Base-by-base conservation (phyloP, 1,140 invertebrate genomes). In the Danaus melanippus region DNA sequence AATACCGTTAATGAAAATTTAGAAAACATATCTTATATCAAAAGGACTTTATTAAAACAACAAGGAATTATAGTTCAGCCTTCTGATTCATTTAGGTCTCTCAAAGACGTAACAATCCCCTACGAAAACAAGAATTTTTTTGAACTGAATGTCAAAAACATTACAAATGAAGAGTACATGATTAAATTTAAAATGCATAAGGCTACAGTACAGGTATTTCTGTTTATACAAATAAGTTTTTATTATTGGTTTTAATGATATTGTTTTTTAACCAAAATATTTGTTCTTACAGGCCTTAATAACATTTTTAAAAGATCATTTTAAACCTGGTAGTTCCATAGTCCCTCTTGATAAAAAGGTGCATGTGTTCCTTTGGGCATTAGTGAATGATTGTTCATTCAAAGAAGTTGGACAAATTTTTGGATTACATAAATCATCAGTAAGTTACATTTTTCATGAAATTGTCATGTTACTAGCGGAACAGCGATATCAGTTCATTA, bases 331-430 rank as follows among this genome's bases (percentile, higher is more conserved):
- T 10, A 64, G 44, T 46, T 73, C 61, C 15, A 56, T 64, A 48
- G 60, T 83, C 3, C 61, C 74, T 8, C 54, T 86, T 15, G 77
- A 79, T 47, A 86, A 84, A 60, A 86, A 84, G 59, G 71, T 84
- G 5, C 79, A 84, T 65, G 65, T 86, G 12, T 86, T 86, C 57
- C 51, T 86, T 42, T 84, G 74, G 71, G 51, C 78, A 9, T 21
- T 86, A 43, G 71, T 69, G 32, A 79, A 62, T 74, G 68, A 79
- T 60, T 59, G 55, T 21, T 86, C 79, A 9, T 84, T 71, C 54
- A 80, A 69, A 71, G 76, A 86, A 60, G 63, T 77, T 54, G 76
- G 69, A 11, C 62, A 57, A 54, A 58, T 76, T 17, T 86, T 86
- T 78, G 70, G 74, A 32, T 54, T 84, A 21, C 73, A 83, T 32